These are phyloP conservation scores for Heliothis virescens DNA, from an alignment of 1,140 invertebrate species.

Conservation along the genomic window DNA sequence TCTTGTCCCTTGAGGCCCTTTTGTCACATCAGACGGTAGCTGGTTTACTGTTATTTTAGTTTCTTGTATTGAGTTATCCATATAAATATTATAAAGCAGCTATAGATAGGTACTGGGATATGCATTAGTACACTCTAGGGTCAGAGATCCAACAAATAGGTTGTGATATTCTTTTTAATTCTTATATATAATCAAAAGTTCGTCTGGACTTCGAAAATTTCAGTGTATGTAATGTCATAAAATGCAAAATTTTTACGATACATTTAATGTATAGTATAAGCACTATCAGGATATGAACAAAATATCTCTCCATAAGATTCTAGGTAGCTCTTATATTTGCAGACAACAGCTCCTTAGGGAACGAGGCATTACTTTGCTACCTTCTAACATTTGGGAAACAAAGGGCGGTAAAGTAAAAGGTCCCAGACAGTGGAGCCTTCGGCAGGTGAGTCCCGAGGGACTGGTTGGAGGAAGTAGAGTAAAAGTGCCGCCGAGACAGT, in stretches of 20 bases:
- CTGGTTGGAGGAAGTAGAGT: constrained; percentile 65
- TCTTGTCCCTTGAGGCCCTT: constrained; percentile 58
- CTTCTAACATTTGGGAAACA: constrained; percentile 53
- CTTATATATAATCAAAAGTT: no score
- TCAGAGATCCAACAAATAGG: no score
- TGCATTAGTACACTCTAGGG: background rate
- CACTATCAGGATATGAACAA: background rate
- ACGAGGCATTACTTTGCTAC: constrained; percentile 38
- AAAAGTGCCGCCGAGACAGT: constrained; percentile 56
- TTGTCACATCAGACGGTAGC: constrained; percentile 64
- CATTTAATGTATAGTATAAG: no score
- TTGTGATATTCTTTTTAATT: no score
- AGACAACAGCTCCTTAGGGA: constrained; percentile 36
- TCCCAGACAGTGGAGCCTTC: constrained; percentile 55
- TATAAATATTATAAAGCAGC: background rate
- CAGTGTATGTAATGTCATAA: no score
- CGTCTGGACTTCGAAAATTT: no score
- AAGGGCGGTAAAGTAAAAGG: constrained; percentile 71
- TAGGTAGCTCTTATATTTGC: background rate
- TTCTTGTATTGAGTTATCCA: background rate
- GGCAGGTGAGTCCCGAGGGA: constrained; percentile 66
- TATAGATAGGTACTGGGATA: background rate
- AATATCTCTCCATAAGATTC: background rate
- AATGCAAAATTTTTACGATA: no score
- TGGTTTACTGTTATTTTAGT: constrained; percentile 55